These are phyloP conservation scores for Lota lota DNA, from an alignment of 2,113 vertebrate species.

Conservation along the genomic window DNA sequence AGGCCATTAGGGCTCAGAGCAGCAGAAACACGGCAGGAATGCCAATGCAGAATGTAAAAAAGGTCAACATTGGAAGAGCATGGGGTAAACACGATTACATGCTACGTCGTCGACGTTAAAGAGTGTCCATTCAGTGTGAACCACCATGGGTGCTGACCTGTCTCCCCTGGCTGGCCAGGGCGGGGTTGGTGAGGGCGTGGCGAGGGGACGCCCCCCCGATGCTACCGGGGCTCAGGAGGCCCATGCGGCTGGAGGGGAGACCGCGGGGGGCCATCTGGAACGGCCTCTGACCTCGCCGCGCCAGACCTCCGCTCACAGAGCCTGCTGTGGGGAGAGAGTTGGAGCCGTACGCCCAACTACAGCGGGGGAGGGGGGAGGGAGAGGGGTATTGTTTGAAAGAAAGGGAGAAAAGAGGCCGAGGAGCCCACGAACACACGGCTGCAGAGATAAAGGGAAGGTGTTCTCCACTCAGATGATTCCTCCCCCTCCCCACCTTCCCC, in stretches of 20 bases:
- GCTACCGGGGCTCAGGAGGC: conserved; percentile 80
- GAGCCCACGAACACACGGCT: too few species aligned
- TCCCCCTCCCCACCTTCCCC: too few species aligned
- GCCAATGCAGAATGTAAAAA: too few species aligned
- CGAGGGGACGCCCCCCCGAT: conserved; percentile 83
- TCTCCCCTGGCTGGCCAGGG: conserved; percentile 81
- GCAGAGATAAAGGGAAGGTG: too few species aligned
- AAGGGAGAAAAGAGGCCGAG: too few species aligned
- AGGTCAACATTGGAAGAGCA: too few species aligned
- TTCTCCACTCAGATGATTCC: too few species aligned
- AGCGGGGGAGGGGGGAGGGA: conserved; percentile 21
- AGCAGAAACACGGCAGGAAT: too few species aligned
- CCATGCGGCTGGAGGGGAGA: conserved; percentile 80
- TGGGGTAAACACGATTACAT: too few species aligned
- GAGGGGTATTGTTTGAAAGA: too few species aligned
- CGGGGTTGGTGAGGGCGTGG: conserved; percentile 83
- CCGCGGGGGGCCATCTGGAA: conserved; percentile 87
- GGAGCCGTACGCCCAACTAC: conserved; percentile 88
- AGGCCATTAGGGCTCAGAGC: too few species aligned
- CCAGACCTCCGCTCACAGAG: conserved; percentile 88
- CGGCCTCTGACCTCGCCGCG: conserved; percentile 81
- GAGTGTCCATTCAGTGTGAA: too few species aligned
- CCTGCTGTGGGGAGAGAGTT: conserved; percentile 96
- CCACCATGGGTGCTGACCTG: conserved; percentile 73
- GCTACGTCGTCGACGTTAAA: not conserved